These are phyloP conservation scores for Spicauda simplicius DNA, from an alignment of 2,888 invertebrate genomes.

Conservation along the genomic window DNA sequence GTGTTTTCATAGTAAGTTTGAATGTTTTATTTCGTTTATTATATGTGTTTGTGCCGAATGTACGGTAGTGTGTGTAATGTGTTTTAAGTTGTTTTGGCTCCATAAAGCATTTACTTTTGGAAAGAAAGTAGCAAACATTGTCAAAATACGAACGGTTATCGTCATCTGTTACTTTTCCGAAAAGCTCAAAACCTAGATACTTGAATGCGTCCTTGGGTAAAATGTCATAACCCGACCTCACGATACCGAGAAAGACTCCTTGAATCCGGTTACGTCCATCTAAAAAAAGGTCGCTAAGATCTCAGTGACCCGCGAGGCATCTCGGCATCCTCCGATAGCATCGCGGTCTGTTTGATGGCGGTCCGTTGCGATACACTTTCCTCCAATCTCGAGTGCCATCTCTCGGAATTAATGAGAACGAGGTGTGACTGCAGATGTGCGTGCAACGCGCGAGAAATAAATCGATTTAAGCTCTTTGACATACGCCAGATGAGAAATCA, in stretches of 20 bases:
- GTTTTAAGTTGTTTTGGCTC: no score
- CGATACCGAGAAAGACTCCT: constrained; percentile 34
- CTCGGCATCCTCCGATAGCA: constrained; percentile 48
- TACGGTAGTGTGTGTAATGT: no score
- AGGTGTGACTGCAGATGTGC: constrained; percentile 45
- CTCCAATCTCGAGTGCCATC: constrained; percentile 35
- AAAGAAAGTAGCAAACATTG: no score
- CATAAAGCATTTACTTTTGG: no score
- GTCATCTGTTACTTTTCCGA: not conserved
- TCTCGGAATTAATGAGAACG: constrained; percentile 38
- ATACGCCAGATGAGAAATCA: constrained; percentile 1
- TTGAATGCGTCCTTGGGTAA: constrained; percentile 22
- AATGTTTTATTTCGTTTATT: no score
- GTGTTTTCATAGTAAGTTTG: no score
- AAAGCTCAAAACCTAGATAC: constrained; percentile 7
- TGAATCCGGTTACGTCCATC: constrained; percentile 34
- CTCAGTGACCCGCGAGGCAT: constrained; percentile 48
- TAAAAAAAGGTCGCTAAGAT: constrained; percentile 39
- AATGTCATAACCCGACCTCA: constrained; percentile 30
- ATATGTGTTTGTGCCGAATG: no score
- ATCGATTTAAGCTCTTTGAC: constrained; percentile 20
- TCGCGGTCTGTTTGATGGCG: constrained; percentile 51
- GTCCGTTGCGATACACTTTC: constrained; percentile 44
- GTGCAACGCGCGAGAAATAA: constrained; percentile 1
- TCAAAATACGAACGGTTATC: no score